phyloP scores from a whole-genome alignment of 2,888 invertebrate genomes.

The Schizaphis graminum region DNA sequence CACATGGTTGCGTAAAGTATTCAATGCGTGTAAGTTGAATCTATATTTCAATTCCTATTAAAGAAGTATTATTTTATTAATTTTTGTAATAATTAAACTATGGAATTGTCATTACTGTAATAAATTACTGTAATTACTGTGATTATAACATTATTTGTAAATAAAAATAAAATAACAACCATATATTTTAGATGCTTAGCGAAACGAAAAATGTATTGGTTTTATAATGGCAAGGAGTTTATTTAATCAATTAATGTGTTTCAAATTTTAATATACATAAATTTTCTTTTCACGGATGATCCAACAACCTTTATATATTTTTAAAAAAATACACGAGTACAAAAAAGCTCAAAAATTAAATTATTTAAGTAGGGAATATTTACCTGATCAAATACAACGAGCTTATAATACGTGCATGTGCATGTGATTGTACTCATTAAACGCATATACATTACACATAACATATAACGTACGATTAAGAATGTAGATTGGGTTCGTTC shows the following conservation, averaged over 20 bases:
- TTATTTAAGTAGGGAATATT: not conserved
- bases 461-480: slow-evolving; percentile 21
- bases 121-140: no score
- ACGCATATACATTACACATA: not conserved
- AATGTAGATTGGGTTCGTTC: slow-evolving; percentile 15
- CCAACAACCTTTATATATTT: not conserved
- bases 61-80: not conserved
- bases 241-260: not conserved
- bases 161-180: not conserved
- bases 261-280: not conserved
- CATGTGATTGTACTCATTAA: not conserved
- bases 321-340: not conserved
- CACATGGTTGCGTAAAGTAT: not conserved
- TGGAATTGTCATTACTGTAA: not conserved
- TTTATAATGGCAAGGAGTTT: not conserved
- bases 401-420: not conserved
- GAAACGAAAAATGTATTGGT: not conserved
- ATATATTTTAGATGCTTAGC: not conserved
- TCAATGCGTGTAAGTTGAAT: not conserved
- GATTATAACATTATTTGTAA: not conserved
- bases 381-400: not conserved
- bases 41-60: not conserved
- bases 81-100: not conserved
- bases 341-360: not conserved
- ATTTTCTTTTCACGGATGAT: not conserved